A percentile compares a stretch with the other conserved stretches of the same genome.
These are phyloP conservation scores for Silurus lanzhouensis DNA, from an alignment of 2,797 vertebrate genomes.

Conservation along the genomic window DNA sequence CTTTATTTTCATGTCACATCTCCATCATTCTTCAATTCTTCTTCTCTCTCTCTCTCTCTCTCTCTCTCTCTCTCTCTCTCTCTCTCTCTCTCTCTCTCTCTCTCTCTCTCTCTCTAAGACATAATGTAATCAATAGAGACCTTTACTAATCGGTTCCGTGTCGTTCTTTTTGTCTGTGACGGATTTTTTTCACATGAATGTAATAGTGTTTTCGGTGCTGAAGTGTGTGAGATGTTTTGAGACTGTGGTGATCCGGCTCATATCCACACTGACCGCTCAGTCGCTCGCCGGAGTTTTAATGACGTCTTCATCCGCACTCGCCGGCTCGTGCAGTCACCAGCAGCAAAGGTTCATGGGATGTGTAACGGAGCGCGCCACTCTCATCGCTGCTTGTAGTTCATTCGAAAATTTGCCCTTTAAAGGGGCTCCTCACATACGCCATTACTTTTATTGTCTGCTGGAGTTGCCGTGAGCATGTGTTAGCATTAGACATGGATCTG, in stretches of 20 bases:
- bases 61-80: too few relatives aligned
- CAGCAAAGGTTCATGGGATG: slow-evolving; percentile 46
- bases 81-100: too few relatives aligned
- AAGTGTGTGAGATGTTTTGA: neutral
- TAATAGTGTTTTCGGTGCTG: neutral
- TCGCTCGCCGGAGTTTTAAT: neutral
- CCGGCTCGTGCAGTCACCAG: neutral
- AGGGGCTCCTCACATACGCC: slow-evolving; percentile 47
- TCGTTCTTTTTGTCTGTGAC: slow-evolving; percentile 25
- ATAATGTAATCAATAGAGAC: slow-evolving; percentile 16
- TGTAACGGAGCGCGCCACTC: slow-evolving; percentile 45
- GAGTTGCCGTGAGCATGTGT: slow-evolving; percentile 67
- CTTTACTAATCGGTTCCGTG: slow-evolving; percentile 43
- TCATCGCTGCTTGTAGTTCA: slow-evolving; percentile 54
- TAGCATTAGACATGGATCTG: slow-evolving; percentile 69
- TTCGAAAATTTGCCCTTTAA: slow-evolving; percentile 62
- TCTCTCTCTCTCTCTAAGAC: neutral
- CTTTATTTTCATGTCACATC: neutral
- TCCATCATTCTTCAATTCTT: slow-evolving; percentile 22
- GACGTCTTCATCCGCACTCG: neutral
- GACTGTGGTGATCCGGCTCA: neutral
- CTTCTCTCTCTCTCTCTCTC: too few relatives aligned
- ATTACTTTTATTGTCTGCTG: slow-evolving; percentile 61
- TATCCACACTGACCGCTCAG: neutral
- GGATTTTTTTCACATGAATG: too few relatives aligned